These are phyloP conservation scores for Pararge aegeria DNA, from an alignment of 1,140 invertebrate genomes.

Conservation along the genomic window DNA sequence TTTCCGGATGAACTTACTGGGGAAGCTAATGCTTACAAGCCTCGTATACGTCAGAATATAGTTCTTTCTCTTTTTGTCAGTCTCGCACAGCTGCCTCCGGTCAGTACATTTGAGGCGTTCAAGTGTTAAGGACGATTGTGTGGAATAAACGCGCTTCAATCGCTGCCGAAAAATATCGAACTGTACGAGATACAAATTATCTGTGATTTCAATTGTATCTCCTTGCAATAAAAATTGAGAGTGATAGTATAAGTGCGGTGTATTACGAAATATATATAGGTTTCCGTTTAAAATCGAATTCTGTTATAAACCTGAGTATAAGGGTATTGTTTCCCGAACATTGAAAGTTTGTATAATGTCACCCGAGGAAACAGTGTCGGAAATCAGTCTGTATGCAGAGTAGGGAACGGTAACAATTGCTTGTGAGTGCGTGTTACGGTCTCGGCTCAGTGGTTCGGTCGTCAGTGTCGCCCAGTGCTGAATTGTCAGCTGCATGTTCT, in stretches of 20 bases:
- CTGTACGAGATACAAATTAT: constrained; percentile 36
- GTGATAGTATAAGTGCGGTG: constrained; percentile 29
- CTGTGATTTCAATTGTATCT: constrained; percentile 19
- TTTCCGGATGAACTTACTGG: constrained; percentile 28
- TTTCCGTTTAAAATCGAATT: constrained; percentile 28
- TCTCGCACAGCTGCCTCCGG: constrained; percentile 66
- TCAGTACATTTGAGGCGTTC: constrained; percentile 65
- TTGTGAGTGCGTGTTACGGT: constrained; percentile 62
- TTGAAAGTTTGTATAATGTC: constrained; percentile 53
- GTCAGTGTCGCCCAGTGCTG: constrained; percentile 56
- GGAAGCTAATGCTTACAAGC: constrained; percentile 31
- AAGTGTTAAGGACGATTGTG: constrained; percentile 41
- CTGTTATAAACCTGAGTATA: constrained; percentile 29
- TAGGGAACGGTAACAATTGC: constrained; percentile 57
- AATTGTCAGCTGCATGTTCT: constrained; percentile 39
- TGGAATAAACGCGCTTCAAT: constrained; percentile 25
- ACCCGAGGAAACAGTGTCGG: constrained; percentile 45
- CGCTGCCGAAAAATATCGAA: constrained; percentile 47
- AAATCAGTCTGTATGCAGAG: constrained; percentile 45
- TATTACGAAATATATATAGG: constrained; percentile 5
- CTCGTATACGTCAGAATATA: constrained; percentile 50
- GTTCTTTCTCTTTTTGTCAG: constrained; percentile 72
- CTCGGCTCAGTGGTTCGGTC: constrained; percentile 60
- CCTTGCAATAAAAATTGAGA: constrained; percentile 12
- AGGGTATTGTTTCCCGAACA: constrained; percentile 63